Conservation (phyloP, 1,140 invertebrate genomes). For the Octopus bimaculoides region DNA sequence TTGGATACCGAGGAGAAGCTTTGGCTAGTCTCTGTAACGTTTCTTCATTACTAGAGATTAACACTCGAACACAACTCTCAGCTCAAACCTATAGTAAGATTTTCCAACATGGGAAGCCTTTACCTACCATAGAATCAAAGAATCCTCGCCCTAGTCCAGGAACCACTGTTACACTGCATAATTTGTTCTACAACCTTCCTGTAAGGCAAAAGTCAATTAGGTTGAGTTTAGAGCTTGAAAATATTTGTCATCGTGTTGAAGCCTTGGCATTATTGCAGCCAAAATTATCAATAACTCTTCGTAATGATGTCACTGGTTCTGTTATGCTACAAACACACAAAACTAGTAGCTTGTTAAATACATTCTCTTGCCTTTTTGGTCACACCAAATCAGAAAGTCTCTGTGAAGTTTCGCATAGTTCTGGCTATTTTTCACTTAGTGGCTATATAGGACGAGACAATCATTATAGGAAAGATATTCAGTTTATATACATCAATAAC, state of each 20-base stretch:
- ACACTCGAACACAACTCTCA: slow-evolving; percentile 54
- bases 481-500: slow-evolving; percentile 68
- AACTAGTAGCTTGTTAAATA: slow-evolving; percentile 58
- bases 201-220: slow-evolving; percentile 64
- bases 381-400: slow-evolving; percentile 55
- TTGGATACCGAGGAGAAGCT: slow-evolving; percentile 68
- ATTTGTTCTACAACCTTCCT: slow-evolving; percentile 66
- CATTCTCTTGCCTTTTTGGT: slow-evolving; percentile 61
- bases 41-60: slow-evolving; percentile 62
- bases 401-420: slow-evolving; percentile 58
- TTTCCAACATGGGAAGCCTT: slow-evolving; percentile 56
- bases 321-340: slow-evolving; percentile 63
- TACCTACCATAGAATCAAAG: slow-evolving; percentile 43
- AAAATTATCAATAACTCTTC: slow-evolving; percentile 62
- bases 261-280: slow-evolving; percentile 64
- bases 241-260: slow-evolving; percentile 62
- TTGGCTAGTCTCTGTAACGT: slow-evolving; percentile 64
- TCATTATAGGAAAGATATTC: slow-evolving; percentile 57
- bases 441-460: slow-evolving; percentile 62
- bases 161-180: slow-evolving; percentile 66
- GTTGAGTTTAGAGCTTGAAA: slow-evolving; percentile 61
- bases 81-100: slow-evolving; percentile 60
- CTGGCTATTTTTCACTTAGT: slow-evolving; percentile 60
- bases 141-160: slow-evolving; percentile 62
- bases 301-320: slow-evolving; percentile 63